phyloP scores from a whole-genome alignment of 2,113 vertebrate genomes.

The Mobula birostris region DNA sequence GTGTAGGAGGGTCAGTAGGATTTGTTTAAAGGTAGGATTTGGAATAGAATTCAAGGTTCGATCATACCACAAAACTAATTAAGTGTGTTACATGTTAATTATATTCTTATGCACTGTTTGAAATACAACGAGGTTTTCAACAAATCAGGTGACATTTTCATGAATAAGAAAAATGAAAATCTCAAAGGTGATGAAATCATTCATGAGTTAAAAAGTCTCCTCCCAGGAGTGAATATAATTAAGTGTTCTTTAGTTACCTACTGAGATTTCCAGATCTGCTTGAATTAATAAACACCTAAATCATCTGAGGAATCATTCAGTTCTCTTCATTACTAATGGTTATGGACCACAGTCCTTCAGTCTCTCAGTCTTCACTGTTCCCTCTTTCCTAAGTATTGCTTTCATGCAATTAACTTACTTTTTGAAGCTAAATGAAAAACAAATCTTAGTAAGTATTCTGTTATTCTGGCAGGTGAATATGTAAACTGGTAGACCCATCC shows the following conservation, averaged over 20 bases:
- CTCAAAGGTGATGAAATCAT: slow-evolving; percentile 12
- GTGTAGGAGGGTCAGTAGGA: neutral
- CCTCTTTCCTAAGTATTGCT: neutral
- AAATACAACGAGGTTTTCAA: neutral
- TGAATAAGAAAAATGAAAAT: neutral
- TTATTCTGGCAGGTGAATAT: too few species aligned
- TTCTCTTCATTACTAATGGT: neutral
- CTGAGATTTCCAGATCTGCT: neutral
- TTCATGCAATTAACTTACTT: neutral
- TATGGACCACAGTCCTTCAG: neutral
- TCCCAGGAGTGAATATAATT: slow-evolving; percentile 7
- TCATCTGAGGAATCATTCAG: neutral
- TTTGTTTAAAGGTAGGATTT: neutral
- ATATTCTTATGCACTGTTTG: neutral
- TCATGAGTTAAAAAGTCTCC: neutral
- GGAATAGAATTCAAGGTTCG: too few species aligned
- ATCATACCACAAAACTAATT: neutral
- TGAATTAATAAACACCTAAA: neutral
- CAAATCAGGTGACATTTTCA: neutral
- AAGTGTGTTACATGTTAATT: neutral
- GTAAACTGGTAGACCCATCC: neutral
- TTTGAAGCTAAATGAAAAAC: neutral
- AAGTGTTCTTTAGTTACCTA: neutral
- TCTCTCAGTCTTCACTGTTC: neutral
- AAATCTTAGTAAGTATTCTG: too few species aligned